Conservation (phyloP, 1,140 invertebrate genomes). For the Thalassaphorura encarpata region DNA sequence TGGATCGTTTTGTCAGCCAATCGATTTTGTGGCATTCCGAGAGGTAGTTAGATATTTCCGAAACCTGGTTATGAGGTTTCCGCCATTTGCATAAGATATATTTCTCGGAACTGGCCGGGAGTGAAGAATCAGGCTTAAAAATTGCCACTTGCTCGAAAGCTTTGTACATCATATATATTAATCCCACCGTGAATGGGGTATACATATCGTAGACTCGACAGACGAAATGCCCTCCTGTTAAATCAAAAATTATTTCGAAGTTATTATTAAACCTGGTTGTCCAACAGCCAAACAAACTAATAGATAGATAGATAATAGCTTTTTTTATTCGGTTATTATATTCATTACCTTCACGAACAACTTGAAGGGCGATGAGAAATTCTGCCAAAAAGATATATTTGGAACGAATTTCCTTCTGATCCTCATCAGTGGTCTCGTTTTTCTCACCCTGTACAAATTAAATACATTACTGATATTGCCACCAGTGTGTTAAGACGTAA, state of each 20-base stretch:
- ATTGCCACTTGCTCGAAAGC: slow-evolving; percentile 77
- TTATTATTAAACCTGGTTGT: too few species aligned
- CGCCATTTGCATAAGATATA: slow-evolving; percentile 81
- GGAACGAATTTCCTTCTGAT: slow-evolving; percentile 23
- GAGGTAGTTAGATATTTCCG: slow-evolving; percentile 2
- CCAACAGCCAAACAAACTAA: slow-evolving; percentile 25
- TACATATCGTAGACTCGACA: slow-evolving; percentile 96
- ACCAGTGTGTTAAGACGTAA: too few species aligned
- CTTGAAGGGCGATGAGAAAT: slow-evolving; percentile 18
- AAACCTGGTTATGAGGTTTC: neutral
- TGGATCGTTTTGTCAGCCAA: neutral
- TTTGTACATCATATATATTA: slow-evolving; percentile 87
- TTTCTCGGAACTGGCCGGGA: slow-evolving; percentile 94
- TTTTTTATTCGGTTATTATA: neutral
- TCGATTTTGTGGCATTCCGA: slow-evolving; percentile 12
- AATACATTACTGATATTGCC: too few species aligned
- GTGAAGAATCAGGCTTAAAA: slow-evolving; percentile 90
- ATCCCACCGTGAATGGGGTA: slow-evolving; percentile 84
- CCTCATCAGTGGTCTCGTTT: slow-evolving; percentile 14
- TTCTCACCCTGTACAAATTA: slow-evolving; percentile 5
- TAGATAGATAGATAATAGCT: neutral
- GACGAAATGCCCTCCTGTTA: slow-evolving; percentile 73
- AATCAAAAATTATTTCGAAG: too few species aligned
- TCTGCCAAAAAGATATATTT: slow-evolving; percentile 23
- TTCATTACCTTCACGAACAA: slow-evolving; percentile 23